Evolutionary conservation across 2,113 vertebrate species (phyloP).

Genomic region (Turdus rufiventris): DNA sequence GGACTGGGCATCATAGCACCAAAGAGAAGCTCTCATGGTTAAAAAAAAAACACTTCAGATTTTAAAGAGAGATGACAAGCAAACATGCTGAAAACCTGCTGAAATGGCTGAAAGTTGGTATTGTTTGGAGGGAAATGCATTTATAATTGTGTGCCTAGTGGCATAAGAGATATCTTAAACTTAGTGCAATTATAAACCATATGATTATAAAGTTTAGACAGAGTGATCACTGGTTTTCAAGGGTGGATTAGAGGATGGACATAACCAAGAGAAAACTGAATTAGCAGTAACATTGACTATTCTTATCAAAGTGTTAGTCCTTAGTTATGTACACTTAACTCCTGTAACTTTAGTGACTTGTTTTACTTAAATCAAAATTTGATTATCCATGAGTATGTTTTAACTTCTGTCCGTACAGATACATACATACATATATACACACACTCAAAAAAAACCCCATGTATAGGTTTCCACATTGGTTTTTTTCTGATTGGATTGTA

Average conservation of each 20-base stretch:
- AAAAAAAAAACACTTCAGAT: not conserved
- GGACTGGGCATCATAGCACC: not conserved
- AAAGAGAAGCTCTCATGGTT: not conserved
- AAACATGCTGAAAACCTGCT: not conserved
- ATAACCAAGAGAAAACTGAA: not conserved
- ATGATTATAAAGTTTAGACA: not conserved
- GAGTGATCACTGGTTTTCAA: not conserved
- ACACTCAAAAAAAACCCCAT: not conserved
- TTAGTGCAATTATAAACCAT: not conserved
- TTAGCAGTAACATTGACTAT: not conserved
- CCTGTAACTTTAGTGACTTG: not conserved
- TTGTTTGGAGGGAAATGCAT: not conserved
- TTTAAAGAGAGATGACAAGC: not conserved
- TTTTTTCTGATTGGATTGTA: not conserved
- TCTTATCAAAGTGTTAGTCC: not conserved
- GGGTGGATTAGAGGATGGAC: not conserved
- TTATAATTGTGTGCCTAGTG: not conserved
- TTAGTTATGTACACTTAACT: not conserved
- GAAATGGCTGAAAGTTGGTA: not conserved
- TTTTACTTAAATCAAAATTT: not conserved
- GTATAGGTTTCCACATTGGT: not conserved
- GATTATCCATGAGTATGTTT: not conserved
- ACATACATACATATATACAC: not conserved
- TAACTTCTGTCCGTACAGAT: not conserved
- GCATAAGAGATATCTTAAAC: not conserved